Evolutionary conservation across 2,888 invertebrate genomes (phyloP).

Genomic region (Dermolepida albohirtum): DNA sequence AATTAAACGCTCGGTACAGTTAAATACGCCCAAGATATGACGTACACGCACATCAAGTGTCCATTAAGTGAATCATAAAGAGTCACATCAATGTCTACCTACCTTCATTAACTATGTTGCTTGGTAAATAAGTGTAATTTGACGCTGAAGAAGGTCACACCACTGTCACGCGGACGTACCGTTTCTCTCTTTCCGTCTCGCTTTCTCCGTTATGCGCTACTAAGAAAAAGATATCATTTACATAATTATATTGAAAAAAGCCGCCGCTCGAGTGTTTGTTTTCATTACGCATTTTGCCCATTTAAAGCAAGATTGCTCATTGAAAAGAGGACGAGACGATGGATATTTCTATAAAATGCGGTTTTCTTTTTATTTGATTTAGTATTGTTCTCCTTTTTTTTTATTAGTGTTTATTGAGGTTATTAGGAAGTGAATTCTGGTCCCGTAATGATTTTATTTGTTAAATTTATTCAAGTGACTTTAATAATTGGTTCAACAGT

Average conservation of each 20-base stretch:
- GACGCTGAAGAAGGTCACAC: conserved; percentile 19
- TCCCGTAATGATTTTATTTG: conserved; percentile 7
- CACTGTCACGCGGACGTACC: background rate
- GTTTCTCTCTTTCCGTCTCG: background rate
- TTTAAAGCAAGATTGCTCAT: conserved; percentile 11
- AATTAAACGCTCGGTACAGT: conserved; percentile 22
- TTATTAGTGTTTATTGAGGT: conserved; percentile 10
- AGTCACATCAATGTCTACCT: conserved; percentile 15
- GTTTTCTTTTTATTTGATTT: conserved; percentile 1
- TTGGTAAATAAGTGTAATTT: conserved; percentile 24
- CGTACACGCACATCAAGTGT: too few species aligned
- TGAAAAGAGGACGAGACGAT: background rate
- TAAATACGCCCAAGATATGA: conserved; percentile 17
- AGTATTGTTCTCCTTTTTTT: background rate
- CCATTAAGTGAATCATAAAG: conserved; percentile 31
- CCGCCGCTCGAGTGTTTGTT: conserved; percentile 8
- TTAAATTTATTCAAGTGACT: too few species aligned
- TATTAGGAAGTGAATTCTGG: background rate
- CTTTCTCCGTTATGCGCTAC: too few species aligned
- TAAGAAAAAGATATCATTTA: conserved; percentile 15
- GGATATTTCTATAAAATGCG: background rate
- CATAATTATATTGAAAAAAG: conserved; percentile 23
- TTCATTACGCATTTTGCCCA: conserved; percentile 1
- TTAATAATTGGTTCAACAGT: too few species aligned
- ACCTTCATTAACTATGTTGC: conserved; percentile 20